Conservation (phyloP, 1,140 invertebrate species). For the Cydia pomonella region DNA sequence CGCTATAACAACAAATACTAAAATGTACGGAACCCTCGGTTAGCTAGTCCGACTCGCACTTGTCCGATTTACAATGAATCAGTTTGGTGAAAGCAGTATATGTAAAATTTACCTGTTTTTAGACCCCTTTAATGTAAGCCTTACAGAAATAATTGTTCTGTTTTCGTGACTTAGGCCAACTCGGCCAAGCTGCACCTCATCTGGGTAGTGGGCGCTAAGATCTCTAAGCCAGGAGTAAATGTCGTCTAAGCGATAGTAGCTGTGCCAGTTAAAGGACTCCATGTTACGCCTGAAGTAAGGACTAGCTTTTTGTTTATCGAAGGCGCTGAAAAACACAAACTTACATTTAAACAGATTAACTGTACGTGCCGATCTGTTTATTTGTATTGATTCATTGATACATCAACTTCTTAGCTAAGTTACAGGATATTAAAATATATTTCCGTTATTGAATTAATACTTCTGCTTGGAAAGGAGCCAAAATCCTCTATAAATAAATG, state of each 20-base stretch:
- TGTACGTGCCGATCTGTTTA: background rate
- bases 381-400: background rate
- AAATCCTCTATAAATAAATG: too few relatives aligned
- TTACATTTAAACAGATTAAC: background rate
- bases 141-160: slow-evolving; percentile 83
- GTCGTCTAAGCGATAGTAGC: slow-evolving; percentile 71
- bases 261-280: slow-evolving; percentile 71
- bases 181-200: slow-evolving; percentile 72
- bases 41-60: too few relatives aligned
- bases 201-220: slow-evolving; percentile 58
- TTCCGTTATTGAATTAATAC: too few relatives aligned
- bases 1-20: too few relatives aligned
- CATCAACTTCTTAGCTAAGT: too few relatives aligned
- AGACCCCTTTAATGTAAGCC: slow-evolving; percentile 69
- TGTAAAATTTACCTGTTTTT: too few relatives aligned
- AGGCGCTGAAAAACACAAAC: slow-evolving; percentile 48
- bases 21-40: too few relatives aligned
- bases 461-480: too few relatives aligned
- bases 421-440: too few relatives aligned
- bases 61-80: too few relatives aligned
- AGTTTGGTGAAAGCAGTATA: too few relatives aligned
- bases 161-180: slow-evolving; percentile 83
- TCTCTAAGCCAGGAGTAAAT: slow-evolving; percentile 78
- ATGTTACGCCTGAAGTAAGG: slow-evolving; percentile 59
- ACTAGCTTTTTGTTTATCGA: slow-evolving; percentile 61